Base-by-base conservation (phyloP, 2,113 vertebrate species). In the Xiphophorus hellerii region DNA sequence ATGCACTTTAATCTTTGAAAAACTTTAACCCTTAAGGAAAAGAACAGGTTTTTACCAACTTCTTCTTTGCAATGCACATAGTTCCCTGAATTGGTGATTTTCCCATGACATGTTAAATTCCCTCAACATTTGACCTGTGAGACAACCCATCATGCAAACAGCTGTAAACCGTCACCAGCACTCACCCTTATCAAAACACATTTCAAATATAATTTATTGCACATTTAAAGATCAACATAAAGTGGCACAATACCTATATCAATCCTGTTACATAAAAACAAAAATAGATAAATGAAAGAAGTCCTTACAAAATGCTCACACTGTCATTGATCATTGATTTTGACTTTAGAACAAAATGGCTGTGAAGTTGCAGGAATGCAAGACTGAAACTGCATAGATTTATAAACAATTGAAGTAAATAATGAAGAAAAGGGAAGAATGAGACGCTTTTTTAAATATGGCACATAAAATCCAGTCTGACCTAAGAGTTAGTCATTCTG, bases 131-230 rank as follows among this genome's bases (percentile, higher is more conserved):
- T 0, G 5, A 33, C 27, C 28, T 8, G 3, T 31, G 48, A 44
- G 42, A 51, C 76, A 33, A 8, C 54, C 68, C 6, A n/a, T 74
- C 68, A 78, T 11, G 10, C 13, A 9, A 39, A 11, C 27, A 17
- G n/a, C 13, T 37, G 22, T 27, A 73, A 20, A 30, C 9, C 65
- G 30, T 29, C 29, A 88, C 48, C 74, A 83, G 69, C 76, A 89
- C 82, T 84, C 74, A 87, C 77, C 81, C 76, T 78, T 88, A 83
- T 90, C 79, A 91, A 93, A 93, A 92, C 91, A 91, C 90, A 84
- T 84, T 93, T 93, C 74, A 92, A 93, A 92, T 92, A 93, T 90
- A 86, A 93, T 94, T 94, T 94, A 94, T 94, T 94, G 94, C 92
- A 94, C 94, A 94, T 94, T 93, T 91, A 92, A 91, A 93, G 87